Percentiles rank a stretch among this genome's conserved stretches.
These are phyloP conservation scores for Alentia gelatinosa DNA, from an alignment of 2,888 invertebrate species.

Conservation along the genomic window DNA sequence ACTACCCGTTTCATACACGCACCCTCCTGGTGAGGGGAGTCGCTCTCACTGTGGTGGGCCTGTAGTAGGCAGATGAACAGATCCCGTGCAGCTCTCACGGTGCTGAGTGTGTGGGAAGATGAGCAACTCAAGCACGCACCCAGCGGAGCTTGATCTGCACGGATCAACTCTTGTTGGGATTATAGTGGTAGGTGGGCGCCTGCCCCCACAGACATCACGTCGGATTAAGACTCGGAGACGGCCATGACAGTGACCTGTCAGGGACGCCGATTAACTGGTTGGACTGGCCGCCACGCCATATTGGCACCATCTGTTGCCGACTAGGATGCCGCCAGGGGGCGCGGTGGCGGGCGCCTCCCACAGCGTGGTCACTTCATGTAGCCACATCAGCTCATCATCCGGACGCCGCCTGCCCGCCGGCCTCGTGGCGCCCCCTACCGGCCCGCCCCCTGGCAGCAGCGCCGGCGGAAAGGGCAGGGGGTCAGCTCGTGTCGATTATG, in stretches of 20 bases:
- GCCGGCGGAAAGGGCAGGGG: not conserved
- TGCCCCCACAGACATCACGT: slow-evolving; percentile 17
- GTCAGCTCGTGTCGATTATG: slow-evolving; percentile 46
- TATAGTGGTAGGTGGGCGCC: not conserved
- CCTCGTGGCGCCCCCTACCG: slow-evolving; percentile 25
- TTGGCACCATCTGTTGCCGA: not conserved
- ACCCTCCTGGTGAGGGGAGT: too few species aligned
- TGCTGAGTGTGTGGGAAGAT: too few species aligned
- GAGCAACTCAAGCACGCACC: too few species aligned
- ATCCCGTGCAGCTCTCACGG: too few species aligned
- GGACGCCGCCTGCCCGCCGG: slow-evolving; percentile 16
- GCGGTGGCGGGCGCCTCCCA: not conserved
- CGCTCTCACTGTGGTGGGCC: too few species aligned
- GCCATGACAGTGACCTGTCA: slow-evolving; percentile 29
- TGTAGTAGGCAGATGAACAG: too few species aligned
- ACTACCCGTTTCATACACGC: too few species aligned
- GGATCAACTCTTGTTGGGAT: not conserved
- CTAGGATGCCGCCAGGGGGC: not conserved
- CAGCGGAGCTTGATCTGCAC: too few species aligned
- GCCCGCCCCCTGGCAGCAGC: not conserved
- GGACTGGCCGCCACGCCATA: not conserved
- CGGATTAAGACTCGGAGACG: not conserved
- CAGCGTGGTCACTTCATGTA: slow-evolving; percentile 46
- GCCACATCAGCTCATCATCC: slow-evolving; percentile 37
- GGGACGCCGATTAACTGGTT: not conserved